Conservation (phyloP, 2,113 vertebrate genomes). For the Mola mola region DNA sequence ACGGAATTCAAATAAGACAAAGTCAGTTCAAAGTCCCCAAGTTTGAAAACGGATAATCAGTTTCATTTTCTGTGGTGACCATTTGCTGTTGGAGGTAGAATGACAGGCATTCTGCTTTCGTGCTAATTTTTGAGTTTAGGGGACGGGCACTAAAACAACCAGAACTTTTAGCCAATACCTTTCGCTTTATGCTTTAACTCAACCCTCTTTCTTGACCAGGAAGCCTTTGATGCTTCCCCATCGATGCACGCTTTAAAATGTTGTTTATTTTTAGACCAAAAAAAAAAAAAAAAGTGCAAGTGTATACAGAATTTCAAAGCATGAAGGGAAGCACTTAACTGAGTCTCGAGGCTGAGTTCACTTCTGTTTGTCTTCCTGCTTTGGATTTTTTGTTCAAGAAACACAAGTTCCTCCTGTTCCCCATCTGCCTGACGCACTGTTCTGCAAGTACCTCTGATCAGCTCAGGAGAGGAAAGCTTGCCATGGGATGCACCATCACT, state of each 20-base stretch:
- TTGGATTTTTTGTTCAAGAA: constrained; percentile 17
- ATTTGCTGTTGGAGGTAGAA: constrained; percentile 36
- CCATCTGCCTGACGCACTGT: constrained; percentile 40
- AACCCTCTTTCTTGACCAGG: constrained; percentile 2
- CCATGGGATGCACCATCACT: constrained; percentile 57
- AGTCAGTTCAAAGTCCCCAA: constrained; percentile 40
- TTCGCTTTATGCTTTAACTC: constrained; percentile 13
- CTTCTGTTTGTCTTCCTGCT: constrained; percentile 61
- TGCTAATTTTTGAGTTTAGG: constrained; percentile 4
- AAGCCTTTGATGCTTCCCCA: constrained; percentile 47
- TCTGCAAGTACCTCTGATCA: constrained; percentile 68
- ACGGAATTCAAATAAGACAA: constrained; percentile 59
- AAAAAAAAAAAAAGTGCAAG: constrained; percentile 21
- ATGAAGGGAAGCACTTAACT: constrained; percentile 10
- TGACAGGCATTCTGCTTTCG: too few species aligned
- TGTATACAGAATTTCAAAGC: too few species aligned
- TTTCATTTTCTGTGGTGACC: constrained; percentile 49
- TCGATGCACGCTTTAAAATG: constrained; percentile 8
- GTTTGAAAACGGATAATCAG: constrained; percentile 39
- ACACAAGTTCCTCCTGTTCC: constrained; percentile 45
- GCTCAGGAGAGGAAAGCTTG: constrained; percentile 45
- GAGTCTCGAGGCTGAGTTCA: constrained; percentile 44
- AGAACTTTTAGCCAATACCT: constrained; percentile 12
- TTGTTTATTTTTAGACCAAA: constrained; percentile 1
- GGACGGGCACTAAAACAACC: constrained; percentile 24